Conservation (phyloP, 2,113 vertebrate genomes). For the Osmerus eperlanus region DNA sequence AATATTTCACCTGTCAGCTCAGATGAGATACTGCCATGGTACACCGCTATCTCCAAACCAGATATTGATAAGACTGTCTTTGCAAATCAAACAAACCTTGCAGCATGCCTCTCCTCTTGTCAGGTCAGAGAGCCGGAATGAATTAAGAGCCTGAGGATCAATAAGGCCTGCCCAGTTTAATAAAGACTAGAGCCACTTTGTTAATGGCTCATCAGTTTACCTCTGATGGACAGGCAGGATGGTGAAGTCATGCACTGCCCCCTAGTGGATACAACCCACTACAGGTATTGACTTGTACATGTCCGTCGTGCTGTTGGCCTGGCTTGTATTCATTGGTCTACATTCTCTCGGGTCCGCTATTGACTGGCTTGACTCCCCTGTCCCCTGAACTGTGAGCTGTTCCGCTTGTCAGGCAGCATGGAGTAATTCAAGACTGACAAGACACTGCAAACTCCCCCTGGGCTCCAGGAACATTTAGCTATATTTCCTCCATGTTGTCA, state of each 20-base stretch:
- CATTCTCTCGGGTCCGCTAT: neutral
- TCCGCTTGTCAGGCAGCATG: neutral
- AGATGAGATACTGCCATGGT: slow-evolving; percentile 16
- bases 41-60: slow-evolving; percentile 13
- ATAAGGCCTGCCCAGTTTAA: slow-evolving; percentile 32
- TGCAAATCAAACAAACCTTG: slow-evolving; percentile 31
- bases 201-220: slow-evolving; percentile 15
- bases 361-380: neutral
- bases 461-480: no score
- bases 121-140: slow-evolving; percentile 26
- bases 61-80: slow-evolving; percentile 12
- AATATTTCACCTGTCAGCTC: slow-evolving; percentile 9
- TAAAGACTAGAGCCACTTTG: slow-evolving; percentile 30
- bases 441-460: no score
- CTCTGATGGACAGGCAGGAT: neutral
- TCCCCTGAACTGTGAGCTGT: neutral
- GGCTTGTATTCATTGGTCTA: neutral
- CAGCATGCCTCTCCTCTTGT: slow-evolving; percentile 30
- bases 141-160: slow-evolving; percentile 31
- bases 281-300: neutral
- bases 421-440: no score
- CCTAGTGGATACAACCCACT: slow-evolving; percentile 43
- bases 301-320: neutral
- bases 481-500: neutral
- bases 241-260: slow-evolving; percentile 29